Percentiles rank a stretch among this genome's conserved stretches.
These are phyloP conservation scores for Brenthis daphne DNA, from an alignment of 2,888 invertebrate genomes.

Conservation along the genomic window DNA sequence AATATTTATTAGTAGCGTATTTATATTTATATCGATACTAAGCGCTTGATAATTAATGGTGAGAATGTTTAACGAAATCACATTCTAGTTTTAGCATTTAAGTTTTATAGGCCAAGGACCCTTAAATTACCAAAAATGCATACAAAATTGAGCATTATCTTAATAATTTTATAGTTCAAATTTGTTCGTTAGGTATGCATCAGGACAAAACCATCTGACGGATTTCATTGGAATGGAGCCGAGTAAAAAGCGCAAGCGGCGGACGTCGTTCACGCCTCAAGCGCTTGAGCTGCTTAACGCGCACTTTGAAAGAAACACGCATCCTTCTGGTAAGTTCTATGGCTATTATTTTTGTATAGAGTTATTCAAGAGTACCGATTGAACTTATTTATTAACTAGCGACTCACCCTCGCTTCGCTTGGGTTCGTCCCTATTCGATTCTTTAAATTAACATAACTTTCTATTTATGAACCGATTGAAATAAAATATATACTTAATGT, in stretches of 20 bases:
- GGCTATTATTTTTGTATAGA: background rate
- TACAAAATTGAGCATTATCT: background rate
- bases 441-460: too few relatives aligned
- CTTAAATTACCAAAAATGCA: too few relatives aligned
- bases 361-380: too few relatives aligned
- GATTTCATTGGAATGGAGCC: conserved; percentile 98
- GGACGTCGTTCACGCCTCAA: conserved; percentile 98
- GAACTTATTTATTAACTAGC: too few relatives aligned
- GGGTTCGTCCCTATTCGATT: too few relatives aligned
- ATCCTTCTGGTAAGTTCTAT: conserved; percentile 92
- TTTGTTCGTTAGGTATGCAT: conserved; percentile 88
- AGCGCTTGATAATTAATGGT: conserved; percentile 17
- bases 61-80: conserved; percentile 13
- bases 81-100: conserved; percentile 21
- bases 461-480: too few relatives aligned
- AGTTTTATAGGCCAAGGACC: conserved; percentile 13
- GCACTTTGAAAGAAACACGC: conserved; percentile 98
- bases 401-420: too few relatives aligned
- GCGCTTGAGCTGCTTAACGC: conserved; percentile 96
- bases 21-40: conserved; percentile 1
- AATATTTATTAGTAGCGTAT: background rate
- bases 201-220: conserved; percentile 95
- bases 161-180: conserved; percentile 36
- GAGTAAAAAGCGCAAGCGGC: conserved; percentile 96
- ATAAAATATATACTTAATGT: too few relatives aligned